phyloP scores from a whole-genome alignment of 2,797 vertebrate genomes.

The Calcarius lapponicus region DNA sequence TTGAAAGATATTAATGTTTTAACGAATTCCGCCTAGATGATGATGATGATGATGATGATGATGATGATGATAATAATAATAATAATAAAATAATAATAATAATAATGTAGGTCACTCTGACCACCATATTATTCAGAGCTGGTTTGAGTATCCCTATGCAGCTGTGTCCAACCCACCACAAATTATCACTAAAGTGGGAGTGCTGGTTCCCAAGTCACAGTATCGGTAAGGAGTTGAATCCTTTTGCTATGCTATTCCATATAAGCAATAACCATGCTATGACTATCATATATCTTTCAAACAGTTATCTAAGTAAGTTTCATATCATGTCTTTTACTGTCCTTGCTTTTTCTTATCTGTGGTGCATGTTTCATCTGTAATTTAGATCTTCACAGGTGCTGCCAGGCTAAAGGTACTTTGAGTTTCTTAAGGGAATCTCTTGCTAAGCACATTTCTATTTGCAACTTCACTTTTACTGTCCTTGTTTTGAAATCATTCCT shows the following conservation, averaged over 20 bases:
- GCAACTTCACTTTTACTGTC: background rate
- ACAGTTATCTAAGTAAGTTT: background rate
- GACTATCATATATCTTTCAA: background rate
- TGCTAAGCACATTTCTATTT: background rate
- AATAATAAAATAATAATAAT: too few relatives aligned
- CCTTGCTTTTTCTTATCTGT: background rate
- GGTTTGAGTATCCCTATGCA: background rate
- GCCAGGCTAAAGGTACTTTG: background rate
- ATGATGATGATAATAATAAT: too few relatives aligned
- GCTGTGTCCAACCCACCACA: background rate
- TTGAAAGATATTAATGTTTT: background rate
- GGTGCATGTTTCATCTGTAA: background rate
- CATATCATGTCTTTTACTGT: background rate
- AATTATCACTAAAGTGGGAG: background rate
- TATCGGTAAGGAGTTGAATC: background rate
- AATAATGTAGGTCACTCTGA: background rate
- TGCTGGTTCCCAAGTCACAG: background rate
- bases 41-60: too few relatives aligned
- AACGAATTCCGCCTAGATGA: background rate
- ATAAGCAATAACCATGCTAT: background rate
- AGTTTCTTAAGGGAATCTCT: background rate
- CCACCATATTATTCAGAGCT: background rate
- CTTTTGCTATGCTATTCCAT: background rate
- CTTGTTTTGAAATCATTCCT: background rate
- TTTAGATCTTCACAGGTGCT: background rate